Percentiles rank a stretch among this genome's conserved stretches.
These are phyloP conservation scores for Drosophila athabasca DNA, from an alignment of 1,140 invertebrate species.

Conservation along the genomic window DNA sequence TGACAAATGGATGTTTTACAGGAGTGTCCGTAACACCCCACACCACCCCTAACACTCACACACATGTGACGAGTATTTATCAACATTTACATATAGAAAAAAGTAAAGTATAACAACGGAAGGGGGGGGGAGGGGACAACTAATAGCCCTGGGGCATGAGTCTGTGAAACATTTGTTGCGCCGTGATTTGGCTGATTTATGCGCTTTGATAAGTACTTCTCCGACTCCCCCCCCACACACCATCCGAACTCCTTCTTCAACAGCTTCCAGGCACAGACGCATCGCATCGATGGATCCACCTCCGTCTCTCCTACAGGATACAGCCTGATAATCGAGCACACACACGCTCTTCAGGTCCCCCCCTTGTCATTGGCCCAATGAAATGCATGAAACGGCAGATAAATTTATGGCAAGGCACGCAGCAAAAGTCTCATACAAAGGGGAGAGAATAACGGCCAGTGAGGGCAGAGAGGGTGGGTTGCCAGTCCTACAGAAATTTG, in stretches of 20 bases:
- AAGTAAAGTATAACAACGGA: conserved; percentile 10
- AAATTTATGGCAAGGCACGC: conserved; percentile 53
- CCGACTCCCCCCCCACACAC: neutral
- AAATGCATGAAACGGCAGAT: conserved; percentile 48
- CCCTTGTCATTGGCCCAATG: conserved; percentile 53
- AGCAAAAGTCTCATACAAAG: conserved; percentile 8
- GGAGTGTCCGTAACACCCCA: conserved; percentile 38
- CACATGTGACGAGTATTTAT: conserved; percentile 35
- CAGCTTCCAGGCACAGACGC: no score
- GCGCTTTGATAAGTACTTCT: conserved; percentile 58
- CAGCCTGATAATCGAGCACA: conserved; percentile 51
- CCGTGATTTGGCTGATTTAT: conserved; percentile 77
- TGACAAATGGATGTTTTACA: conserved; percentile 62
- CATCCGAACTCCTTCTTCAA: no score
- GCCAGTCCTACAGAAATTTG: conserved; percentile 47
- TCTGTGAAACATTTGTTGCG: conserved; percentile 68
- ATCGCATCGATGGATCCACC: no score
- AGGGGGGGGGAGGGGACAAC: neutral
- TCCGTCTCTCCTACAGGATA: conserved; percentile 1
- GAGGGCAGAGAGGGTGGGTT: no score
- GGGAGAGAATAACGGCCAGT: no score
- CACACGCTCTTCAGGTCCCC: neutral
- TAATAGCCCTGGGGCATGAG: conserved; percentile 41
- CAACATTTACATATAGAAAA: conserved; percentile 38
- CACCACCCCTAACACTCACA: conserved; percentile 6